Evolutionary conservation across 2,888 invertebrate genomes (phyloP).

Genomic region (Epinotia brunnichana): DNA sequence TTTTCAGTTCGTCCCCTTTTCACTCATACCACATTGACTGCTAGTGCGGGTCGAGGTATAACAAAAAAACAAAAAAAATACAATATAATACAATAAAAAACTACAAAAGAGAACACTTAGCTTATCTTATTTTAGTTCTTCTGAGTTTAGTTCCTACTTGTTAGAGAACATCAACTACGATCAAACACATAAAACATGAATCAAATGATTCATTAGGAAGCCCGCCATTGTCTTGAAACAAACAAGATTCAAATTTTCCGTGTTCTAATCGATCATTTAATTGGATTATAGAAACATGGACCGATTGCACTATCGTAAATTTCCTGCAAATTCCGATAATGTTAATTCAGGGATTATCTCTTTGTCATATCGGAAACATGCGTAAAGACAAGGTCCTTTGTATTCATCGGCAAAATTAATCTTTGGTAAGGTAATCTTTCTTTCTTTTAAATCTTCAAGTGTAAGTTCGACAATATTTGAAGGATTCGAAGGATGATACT

Average conservation of each 20-base stretch:
- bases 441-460: not conserved
- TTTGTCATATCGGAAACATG: not conserved
- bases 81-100: no score
- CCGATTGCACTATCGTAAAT: not conserved
- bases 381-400: not conserved
- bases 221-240: not conserved
- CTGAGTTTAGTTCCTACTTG: no score
- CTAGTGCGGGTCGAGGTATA: no score
- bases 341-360: not conserved
- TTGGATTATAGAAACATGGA: constrained; percentile 16
- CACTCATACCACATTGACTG: no score
- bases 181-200: no score
- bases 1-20: no score
- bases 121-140: no score
- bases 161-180: no score
- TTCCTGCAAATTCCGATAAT: not conserved
- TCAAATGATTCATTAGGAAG: no score
- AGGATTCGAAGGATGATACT: not conserved
- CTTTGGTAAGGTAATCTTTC: no score
- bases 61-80: no score
- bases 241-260: not conserved
- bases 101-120: no score
- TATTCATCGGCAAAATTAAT: not conserved
- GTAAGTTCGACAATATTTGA: not conserved
- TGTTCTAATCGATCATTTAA: not conserved